phyloP scores from a whole-genome alignment of 2,797 vertebrate genomes.

The Babyrousa celebensis region DNA sequence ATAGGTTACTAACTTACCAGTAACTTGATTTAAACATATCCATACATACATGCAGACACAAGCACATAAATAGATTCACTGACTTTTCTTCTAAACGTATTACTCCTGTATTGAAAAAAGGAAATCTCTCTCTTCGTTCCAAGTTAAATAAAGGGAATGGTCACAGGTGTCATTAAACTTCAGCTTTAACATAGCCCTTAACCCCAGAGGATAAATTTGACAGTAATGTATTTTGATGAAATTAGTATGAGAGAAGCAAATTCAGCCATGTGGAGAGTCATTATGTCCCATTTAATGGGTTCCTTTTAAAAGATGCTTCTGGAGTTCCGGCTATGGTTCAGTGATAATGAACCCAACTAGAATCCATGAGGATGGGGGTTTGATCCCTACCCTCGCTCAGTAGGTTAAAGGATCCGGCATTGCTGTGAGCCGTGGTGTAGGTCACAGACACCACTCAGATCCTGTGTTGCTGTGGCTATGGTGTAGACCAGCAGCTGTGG shows the following conservation, averaged over 20 bases:
- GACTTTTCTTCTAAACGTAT: slow-evolving; percentile 32
- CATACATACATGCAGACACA: background rate
- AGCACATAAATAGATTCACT: background rate
- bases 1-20: slow-evolving; percentile 53
- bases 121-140: slow-evolving; percentile 10
- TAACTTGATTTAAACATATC: background rate
- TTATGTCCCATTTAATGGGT: background rate
- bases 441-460: too few relatives aligned
- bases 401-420: too few relatives aligned
- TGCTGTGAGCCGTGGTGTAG: too few relatives aligned
- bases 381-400: too few relatives aligned
- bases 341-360: too few relatives aligned
- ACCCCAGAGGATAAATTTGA: slow-evolving; percentile 32
- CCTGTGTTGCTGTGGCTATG: too few relatives aligned
- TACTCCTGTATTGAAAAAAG: slow-evolving; percentile 17
- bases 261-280: background rate
- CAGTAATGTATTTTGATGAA: background rate
- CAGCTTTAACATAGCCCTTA: background rate
- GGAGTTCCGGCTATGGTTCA: too few relatives aligned
- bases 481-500: too few relatives aligned
- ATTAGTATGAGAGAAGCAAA: slow-evolving; percentile 51
- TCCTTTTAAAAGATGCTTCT: background rate
- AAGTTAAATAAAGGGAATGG: slow-evolving; percentile 41
- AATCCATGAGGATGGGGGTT: too few relatives aligned
- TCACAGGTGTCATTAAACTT: background rate